These are phyloP conservation scores for Scomberomorus guttatus DNA, from an alignment of 2,797 vertebrate species.

Conservation along the genomic window DNA sequence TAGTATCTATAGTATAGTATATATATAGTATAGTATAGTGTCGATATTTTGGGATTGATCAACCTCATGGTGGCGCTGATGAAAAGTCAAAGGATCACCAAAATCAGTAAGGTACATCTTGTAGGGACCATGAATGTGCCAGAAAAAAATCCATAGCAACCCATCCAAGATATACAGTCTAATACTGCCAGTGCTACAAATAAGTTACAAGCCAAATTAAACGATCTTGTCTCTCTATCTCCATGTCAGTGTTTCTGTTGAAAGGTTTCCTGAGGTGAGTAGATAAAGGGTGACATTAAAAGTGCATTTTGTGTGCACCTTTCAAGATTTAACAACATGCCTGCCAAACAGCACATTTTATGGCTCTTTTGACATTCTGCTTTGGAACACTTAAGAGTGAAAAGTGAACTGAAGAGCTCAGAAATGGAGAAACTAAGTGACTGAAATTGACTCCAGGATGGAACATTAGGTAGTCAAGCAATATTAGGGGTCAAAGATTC, in stretches of 20 bases:
- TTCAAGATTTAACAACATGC: conserved; percentile 3
- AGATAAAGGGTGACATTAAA: conserved; percentile 2
- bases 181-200: background rate
- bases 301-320: background rate
- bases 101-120: background rate
- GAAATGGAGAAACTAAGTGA: background rate
- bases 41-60: no score
- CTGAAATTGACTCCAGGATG: background rate
- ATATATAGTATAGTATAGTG: no score
- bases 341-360: conserved; percentile 7
- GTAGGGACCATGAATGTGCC: background rate
- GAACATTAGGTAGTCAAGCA: background rate
- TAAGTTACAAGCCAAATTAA: background rate
- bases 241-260: background rate
- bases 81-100: no score
- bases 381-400: background rate
- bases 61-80: no score
- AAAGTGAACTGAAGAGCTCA: background rate
- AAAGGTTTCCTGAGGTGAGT: background rate
- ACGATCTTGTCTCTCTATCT: background rate
- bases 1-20: no score
- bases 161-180: no score
- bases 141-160: no score
- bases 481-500: background rate
- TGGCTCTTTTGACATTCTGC: conserved; percentile 17